Evolutionary conservation across 2,113 vertebrate genomes (phyloP), one percentile per base, ranked within the genome.

Genomic region (Eidolon helvum): DNA sequence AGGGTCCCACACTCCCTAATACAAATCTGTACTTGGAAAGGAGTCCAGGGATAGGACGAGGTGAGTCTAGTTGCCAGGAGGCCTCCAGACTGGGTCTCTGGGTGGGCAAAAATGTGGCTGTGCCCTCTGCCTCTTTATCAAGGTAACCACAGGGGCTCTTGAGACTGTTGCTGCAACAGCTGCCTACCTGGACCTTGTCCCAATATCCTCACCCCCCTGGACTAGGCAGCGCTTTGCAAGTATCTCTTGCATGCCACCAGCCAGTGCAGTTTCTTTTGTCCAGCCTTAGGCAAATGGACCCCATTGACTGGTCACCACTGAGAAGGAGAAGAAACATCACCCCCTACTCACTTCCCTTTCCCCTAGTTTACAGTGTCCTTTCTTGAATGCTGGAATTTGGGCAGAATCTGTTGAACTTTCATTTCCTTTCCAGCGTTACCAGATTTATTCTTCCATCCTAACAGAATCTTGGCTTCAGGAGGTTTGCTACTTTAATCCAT

Each of bases 381-480:
- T 80, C 53, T 48, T 28, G 88, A 97, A 82, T 48, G 48, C n/a
- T n/a, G 28, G 35, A 85, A 35, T 95, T 88, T 35, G 85, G 40
- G 38, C 15, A 91, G 19, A 72, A 83, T 87, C 50, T 63, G 59
- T 79, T 69, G 38, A n/a, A 61, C 40, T 77, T 80, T 40, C 4
- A 69, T 74, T 86, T 92, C 33, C 68, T 95, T 94, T 85, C 57
- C 28, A 68, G 28, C 5, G 18, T 33, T 95, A 88, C 63, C 28
- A 38, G 28, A 63, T 80, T 53, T 69, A 14, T 28, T 75, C 18
- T 48, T 18, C 38, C 21, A 77, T 84, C 63, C 15, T n/a, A 84
- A 94, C 74, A 92, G 40, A 92, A 84, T 21, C 26, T 94, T 90
- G 75, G 55, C 43, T 33, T 24, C 59, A 85, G 57, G 80, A 95